These are phyloP conservation scores for Oscheius onirici DNA, from an alignment of 2,888 invertebrate species.

Conservation along the genomic window DNA sequence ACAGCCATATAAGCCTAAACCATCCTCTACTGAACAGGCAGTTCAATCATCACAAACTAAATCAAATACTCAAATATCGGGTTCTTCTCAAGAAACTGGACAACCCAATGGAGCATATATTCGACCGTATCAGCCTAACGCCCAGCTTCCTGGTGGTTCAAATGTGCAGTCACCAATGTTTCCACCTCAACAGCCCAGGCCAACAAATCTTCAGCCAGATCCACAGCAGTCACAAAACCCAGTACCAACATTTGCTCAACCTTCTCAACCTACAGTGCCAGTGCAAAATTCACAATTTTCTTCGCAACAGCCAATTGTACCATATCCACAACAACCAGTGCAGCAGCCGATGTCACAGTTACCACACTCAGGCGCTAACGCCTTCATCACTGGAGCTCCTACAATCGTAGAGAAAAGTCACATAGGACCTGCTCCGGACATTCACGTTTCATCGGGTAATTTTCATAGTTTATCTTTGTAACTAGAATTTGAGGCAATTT, in stretches of 20 bases:
- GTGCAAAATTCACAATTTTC: not conserved
- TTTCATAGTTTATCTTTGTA: not conserved
- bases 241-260: not conserved
- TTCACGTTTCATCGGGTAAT: not conserved
- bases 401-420: constrained; percentile 25
- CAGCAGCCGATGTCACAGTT: not conserved
- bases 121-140: not conserved
- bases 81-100: not conserved
- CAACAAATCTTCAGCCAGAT: too few species aligned
- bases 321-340: not conserved
- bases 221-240: not conserved
- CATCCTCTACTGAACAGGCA: not conserved
- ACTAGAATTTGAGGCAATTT: constrained; percentile 7
- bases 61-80: not conserved
- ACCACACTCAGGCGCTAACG: not conserved
- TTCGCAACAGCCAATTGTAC: not conserved
- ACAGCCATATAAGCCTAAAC: not conserved
- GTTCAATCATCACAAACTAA: constrained; percentile 2
- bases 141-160: not conserved
- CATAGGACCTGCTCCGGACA: constrained; percentile 15
- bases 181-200: too few species aligned
- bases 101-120: not conserved
- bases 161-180: not conserved
- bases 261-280: not conserved
- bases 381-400: constrained; percentile 3